Evolutionary conservation across 92 coral and sea anemone species (phyloP).

Genomic region (Paramuricea clavata): DNA sequence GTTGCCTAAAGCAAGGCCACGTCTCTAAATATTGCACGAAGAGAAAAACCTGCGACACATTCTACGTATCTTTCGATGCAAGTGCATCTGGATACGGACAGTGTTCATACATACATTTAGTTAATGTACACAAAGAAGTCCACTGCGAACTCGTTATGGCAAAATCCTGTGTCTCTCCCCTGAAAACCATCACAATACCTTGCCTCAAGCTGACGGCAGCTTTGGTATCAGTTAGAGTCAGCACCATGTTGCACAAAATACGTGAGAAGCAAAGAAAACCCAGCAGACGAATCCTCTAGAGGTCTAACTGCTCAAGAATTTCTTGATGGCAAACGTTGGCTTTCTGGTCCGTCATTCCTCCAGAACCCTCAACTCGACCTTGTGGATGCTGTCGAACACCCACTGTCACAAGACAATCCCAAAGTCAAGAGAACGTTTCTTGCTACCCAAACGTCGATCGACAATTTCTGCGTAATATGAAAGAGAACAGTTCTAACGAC

Average conservation of each 20-base stretch:
- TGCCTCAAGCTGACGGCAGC: background rate
- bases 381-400: background rate
- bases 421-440: no score
- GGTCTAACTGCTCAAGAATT: background rate
- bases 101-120: background rate
- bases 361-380: background rate
- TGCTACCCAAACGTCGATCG: no score
- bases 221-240: background rate
- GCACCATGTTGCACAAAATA: background rate
- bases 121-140: background rate
- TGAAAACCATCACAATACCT: background rate
- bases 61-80: slow-evolving; percentile 43
- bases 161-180: background rate
- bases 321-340: background rate
- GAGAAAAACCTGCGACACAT: slow-evolving; percentile 54
- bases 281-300: background rate
- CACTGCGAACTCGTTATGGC: slow-evolving; percentile 1
- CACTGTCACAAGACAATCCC: background rate
- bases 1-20: slow-evolving; percentile 72
- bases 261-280: background rate
- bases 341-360: background rate
- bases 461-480: no score
- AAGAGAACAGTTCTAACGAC: no score
- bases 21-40: slow-evolving; percentile 59
- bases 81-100: background rate